Conservation (phyloP, 2,888 invertebrate genomes). For the Neoascia interrupta region DNA sequence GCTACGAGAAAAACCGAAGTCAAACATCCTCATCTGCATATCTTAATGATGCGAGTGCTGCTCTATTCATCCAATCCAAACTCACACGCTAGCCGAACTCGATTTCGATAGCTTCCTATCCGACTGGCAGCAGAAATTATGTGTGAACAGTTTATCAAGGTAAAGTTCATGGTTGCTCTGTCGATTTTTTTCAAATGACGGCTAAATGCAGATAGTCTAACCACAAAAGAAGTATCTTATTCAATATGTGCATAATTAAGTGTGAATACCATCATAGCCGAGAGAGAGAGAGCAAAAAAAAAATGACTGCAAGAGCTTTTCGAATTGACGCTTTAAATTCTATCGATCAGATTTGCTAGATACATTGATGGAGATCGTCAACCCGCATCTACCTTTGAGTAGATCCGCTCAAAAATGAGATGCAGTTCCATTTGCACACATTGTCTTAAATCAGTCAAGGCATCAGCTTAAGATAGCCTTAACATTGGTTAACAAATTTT, state of each 20-base stretch:
- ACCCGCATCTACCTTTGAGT: slow-evolving; percentile 25
- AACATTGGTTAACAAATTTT: too few species aligned
- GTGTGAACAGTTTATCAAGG: slow-evolving; percentile 46
- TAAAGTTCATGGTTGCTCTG: slow-evolving; percentile 58
- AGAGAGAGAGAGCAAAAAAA: too few species aligned
- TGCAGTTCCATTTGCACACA: slow-evolving; percentile 18
- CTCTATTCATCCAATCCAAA: not conserved
- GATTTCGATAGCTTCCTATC: slow-evolving; percentile 23
- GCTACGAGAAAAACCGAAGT: not conserved
- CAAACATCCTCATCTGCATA: not conserved
- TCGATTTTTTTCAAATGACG: not conserved
- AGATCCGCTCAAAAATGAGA: slow-evolving; percentile 10
- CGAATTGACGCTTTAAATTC: not conserved
- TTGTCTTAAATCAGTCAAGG: slow-evolving; percentile 27
- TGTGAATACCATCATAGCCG: too few species aligned
- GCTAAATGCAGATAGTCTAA: slow-evolving; percentile 13
- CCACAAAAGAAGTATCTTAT: slow-evolving; percentile 19
- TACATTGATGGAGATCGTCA: slow-evolving; percentile 48
- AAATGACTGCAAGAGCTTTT: slow-evolving; percentile 20
- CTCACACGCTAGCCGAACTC: slow-evolving; percentile 3
- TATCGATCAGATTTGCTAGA: slow-evolving; percentile 1
- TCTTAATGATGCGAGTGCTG: not conserved
- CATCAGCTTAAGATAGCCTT: too few species aligned
- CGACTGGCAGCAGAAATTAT: slow-evolving; percentile 25
- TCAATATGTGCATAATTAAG: slow-evolving; percentile 44